phyloP scores from a whole-genome alignment of 2,888 invertebrate genomes.

The Sepioteuthis lessoniana region DNA sequence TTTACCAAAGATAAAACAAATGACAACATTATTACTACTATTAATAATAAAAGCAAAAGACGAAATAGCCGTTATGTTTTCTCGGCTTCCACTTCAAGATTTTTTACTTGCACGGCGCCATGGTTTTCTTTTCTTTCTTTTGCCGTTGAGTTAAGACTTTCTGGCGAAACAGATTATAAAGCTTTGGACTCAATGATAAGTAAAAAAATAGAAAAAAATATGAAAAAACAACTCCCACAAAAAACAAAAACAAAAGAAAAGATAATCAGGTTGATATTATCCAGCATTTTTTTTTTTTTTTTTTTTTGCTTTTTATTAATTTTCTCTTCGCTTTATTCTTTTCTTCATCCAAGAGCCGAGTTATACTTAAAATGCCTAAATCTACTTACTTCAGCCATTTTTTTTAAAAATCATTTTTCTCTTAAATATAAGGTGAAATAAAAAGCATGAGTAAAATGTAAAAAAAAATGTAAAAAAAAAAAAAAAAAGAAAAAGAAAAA shows the following conservation, averaged over 20 bases:
- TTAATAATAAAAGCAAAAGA: neutral
- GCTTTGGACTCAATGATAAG: neutral
- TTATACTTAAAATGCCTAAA: neutral
- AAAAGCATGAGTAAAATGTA: no score
- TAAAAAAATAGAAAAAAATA: no score
- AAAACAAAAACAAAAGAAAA: neutral
- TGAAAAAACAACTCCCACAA: no score
- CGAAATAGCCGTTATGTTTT: neutral
- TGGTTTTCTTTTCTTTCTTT: neutral
- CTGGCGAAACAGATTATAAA: neutral
- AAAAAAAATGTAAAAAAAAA: no score
- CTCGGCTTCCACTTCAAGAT: neutral
- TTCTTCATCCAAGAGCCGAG: neutral
- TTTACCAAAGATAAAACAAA: neutral
- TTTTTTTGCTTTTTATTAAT: neutral
- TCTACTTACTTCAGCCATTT: neutral
- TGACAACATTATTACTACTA: neutral
- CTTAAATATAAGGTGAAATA: neutral
- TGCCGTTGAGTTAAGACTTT: neutral
- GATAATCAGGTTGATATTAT: neutral
- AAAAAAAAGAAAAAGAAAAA: neutral
- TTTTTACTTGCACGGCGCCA: neutral
- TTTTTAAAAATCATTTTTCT: neutral
- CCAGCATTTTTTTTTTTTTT: neutral
- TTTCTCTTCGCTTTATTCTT: neutral